Conservation (phyloP, 2,888 invertebrate genomes). For the Tinea semifulvella region DNA sequence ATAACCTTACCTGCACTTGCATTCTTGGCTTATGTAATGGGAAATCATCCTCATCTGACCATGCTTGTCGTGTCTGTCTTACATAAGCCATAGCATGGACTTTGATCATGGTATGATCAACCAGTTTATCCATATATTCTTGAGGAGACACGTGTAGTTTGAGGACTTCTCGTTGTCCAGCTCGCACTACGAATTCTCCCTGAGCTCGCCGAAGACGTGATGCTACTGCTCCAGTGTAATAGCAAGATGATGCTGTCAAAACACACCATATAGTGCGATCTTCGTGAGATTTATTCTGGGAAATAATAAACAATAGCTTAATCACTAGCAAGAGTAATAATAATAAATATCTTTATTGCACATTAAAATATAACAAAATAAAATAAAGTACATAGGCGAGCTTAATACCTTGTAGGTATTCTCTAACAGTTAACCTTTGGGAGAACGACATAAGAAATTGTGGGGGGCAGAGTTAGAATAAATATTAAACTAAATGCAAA, state of each 20-base stretch:
- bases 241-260: slow-evolving; percentile 71
- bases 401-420: no score
- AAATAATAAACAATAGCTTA: neutral
- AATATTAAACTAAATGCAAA: no score
- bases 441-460: no score
- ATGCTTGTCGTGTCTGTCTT: slow-evolving; percentile 76
- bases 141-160: slow-evolving; percentile 69
- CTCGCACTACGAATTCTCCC: slow-evolving; percentile 68
- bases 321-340: neutral
- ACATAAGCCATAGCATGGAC: slow-evolving; percentile 78
- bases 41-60: slow-evolving; percentile 79
- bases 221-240: slow-evolving; percentile 74
- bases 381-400: no score
- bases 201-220: slow-evolving; percentile 70
- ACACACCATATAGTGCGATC: slow-evolving; percentile 70
- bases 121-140: slow-evolving; percentile 75
- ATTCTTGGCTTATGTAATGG: slow-evolving; percentile 73
- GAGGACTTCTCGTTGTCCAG: slow-evolving; percentile 70
- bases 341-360: neutral
- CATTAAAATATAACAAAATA: no score
- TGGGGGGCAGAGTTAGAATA: no score
- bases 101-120: slow-evolving; percentile 76
- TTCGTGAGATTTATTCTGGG: slow-evolving; percentile 69
- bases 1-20: slow-evolving; percentile 63
- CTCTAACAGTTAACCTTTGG: no score